Evolutionary conservation across 53 echinoderm and acorn worm genomes (phyloP), one percentile per base, ranked within the genome.

Genomic region (Astropecten irregularis): DNA sequence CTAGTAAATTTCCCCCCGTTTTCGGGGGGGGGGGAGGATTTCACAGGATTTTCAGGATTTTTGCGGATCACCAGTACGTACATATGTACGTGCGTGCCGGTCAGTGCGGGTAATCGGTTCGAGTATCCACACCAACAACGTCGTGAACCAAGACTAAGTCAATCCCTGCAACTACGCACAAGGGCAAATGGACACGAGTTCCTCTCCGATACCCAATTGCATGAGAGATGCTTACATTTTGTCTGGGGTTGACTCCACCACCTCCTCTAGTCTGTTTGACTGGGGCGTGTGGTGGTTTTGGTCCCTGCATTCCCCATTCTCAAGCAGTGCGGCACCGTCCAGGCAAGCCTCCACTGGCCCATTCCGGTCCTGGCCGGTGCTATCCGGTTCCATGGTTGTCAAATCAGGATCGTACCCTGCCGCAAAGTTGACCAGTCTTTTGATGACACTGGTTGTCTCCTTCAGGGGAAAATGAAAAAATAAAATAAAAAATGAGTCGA

Each of bases 361-460:
- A 62, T 62, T 79, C 79, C 56, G 44, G 31, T 46, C 31, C 11
- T 33, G 46, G 44, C 59, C 68, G 37, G 60, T 69, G 11, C 22
- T n/a, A 21, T 16, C 69, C 29, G 16, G 49, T 32, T 72, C 72
- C 7, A 30, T 23, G 11, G 39, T 37, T 3, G 60, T 27, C 2
- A 36, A 26, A 36, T 88, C 39, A 2, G 68, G 71, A 57, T 85
- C 85, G 1, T 62, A 50, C 5, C 96, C 93, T 0, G 93, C 96
- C 39, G 96, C 96, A 32, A 91, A 61, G 63, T 90, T 66, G 26
- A 95, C 83, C 54, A 95, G 83, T 49, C 84, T 86, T 30, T 54
- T 70, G 54, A 93, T 93, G 53, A 91, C 76, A 26, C 42, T 73
- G 34, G 71, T 71, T 13, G 93, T 93, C 68, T 58, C 83, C 96